These are phyloP conservation scores for Strigamia maritima DNA, from an alignment of 2,888 invertebrate species.

Conservation along the genomic window DNA sequence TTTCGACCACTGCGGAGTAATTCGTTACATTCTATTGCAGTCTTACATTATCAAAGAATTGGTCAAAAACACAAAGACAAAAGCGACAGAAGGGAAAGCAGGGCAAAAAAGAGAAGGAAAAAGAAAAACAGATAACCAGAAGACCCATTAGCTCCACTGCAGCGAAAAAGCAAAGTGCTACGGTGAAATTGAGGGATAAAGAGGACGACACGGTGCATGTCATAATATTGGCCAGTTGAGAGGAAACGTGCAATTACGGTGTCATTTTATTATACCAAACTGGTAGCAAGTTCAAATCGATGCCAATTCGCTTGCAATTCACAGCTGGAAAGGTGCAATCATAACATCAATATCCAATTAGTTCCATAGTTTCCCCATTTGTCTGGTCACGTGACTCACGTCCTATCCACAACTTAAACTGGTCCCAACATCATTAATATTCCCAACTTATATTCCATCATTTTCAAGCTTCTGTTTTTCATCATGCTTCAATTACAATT, in stretches of 20 bases:
- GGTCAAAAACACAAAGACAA: too few species aligned
- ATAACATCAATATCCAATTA: conserved; percentile 24
- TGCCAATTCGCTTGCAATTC: not conserved
- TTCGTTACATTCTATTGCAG: too few species aligned
- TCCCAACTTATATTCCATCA: not conserved
- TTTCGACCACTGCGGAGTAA: too few species aligned
- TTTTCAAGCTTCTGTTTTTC: conserved; percentile 11
- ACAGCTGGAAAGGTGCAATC: not conserved
- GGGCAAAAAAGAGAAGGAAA: too few species aligned
- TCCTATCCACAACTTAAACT: not conserved
- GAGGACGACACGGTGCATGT: not conserved
- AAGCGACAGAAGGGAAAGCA: too few species aligned
- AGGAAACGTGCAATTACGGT: not conserved
- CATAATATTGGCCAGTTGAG: not conserved
- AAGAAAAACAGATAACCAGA: too few species aligned
- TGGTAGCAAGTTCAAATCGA: conserved; percentile 11
- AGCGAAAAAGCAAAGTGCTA: too few species aligned
- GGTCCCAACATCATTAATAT: not conserved
- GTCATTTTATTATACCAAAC: not conserved
- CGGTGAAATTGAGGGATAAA: not conserved
- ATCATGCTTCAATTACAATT: not conserved
- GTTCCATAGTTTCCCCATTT: not conserved
- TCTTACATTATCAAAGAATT: too few species aligned
- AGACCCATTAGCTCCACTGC: too few species aligned
- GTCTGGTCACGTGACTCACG: too few species aligned